Conservation (phyloP, 1,140 invertebrate genomes). For the Drosophila auraria region DNA sequence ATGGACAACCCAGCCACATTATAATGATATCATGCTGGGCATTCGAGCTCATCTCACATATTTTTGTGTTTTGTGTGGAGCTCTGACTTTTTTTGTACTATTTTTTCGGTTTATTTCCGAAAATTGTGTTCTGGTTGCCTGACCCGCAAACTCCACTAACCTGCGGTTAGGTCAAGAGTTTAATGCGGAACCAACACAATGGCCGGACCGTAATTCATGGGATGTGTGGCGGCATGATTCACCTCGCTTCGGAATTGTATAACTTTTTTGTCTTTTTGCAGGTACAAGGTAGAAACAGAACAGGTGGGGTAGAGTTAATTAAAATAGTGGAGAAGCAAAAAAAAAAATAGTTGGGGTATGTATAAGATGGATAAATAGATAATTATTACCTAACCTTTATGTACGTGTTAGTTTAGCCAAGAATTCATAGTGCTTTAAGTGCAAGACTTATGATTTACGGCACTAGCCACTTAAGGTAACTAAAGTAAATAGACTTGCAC, state of each 20-base stretch:
- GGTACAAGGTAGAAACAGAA: slow-evolving; percentile 21
- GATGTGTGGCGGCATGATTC: slow-evolving; percentile 31
- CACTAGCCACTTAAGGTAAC: background rate
- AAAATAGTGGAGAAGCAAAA: slow-evolving; percentile 2
- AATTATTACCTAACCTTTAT: slow-evolving; percentile 2
- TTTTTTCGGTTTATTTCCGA: slow-evolving; percentile 45
- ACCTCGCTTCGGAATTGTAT: slow-evolving; percentile 14
- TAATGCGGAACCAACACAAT: slow-evolving; percentile 52
- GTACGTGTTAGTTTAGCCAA: background rate
- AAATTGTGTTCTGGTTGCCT: slow-evolving; percentile 54
- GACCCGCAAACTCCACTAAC: slow-evolving; percentile 45
- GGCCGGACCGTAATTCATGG: slow-evolving; percentile 25
- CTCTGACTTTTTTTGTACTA: slow-evolving; percentile 37
- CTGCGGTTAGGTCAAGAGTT: slow-evolving; percentile 45
- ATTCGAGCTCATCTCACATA: slow-evolving; percentile 58
- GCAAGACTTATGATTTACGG: no score
- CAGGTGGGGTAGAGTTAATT: slow-evolving; percentile 30
- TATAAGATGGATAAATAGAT: slow-evolving; percentile 2
- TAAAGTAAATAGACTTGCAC: background rate
- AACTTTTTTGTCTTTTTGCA: slow-evolving; percentile 12
- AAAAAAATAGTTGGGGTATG: background rate
- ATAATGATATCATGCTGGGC: slow-evolving; percentile 71
- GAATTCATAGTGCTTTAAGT: background rate
- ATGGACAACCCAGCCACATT: slow-evolving; percentile 50
- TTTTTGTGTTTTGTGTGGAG: slow-evolving; percentile 24